Base-by-base conservation (phyloP, 2,888 invertebrate species). In the Tribolium freemani region DNA sequence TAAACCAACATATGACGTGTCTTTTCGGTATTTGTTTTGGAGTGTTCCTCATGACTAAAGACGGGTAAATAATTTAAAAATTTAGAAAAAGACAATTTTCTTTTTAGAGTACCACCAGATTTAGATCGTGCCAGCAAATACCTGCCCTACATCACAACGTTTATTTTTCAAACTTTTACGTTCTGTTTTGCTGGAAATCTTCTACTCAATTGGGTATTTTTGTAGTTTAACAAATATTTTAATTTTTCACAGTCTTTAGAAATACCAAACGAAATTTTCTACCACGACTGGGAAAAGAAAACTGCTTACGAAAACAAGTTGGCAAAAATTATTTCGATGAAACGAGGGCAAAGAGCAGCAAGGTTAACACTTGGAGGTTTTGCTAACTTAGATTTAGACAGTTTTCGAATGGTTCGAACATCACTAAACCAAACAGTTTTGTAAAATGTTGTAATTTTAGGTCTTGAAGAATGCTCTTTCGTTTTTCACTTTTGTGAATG, bases 91-190 rank as follows among this genome's bases (percentile, higher is more conserved):
- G 31, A 6, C 20, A 2, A 48, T 3, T 57, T 46, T 16, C 16
- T 16, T 58, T n/a, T 58, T 51, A 69, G 69, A 48, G 9, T 69
- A n/a, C 69, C 69, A 9, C 69, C 69, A 31, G 51, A 50, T 13
- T 38, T 44, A 2, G 26, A 69, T 5, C 20, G 38, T 26, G 31
- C 31, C 2, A 30, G 8, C n/a, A 69, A 60, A 45, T 69, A 51
- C 16, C 1, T 44, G 13, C 44, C 60, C 0, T 69, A 69, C 11
- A 60, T 69, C 9, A 4, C 38, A 3, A 8, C 31, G 0, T 69
- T 60, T 30, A 10, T 69, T 60, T 10, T 69, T 0, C 60, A 69
- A 21, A 30, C 11, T 11, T 58, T 31, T 9, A 69, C 46, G n/a
- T 69, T 48, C 11, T 69, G 53, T 10, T 69, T 53, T 10, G 60